A percentile compares a stretch with the other conserved stretches of the same genome.
Evolutionary conservation across 1,140 invertebrate genomes (phyloP).

Genomic region (Tenebrio molitor): DNA sequence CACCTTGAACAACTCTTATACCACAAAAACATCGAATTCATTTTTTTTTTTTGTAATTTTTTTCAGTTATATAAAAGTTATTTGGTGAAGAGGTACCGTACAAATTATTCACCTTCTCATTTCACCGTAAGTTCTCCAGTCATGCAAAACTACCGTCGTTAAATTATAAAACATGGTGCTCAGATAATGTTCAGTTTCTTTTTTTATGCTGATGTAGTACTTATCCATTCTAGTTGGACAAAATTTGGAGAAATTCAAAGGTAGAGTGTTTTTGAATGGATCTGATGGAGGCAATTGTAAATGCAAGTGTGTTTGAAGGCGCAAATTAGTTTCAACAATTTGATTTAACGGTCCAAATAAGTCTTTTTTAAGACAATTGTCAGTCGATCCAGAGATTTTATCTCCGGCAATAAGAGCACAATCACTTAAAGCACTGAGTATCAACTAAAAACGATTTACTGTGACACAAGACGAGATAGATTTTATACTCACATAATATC

Average conservation of each 20-base stretch:
- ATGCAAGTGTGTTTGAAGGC: constrained; percentile 92
- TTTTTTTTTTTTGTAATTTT: no score
- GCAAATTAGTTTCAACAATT: constrained; percentile 91
- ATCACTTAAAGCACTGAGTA: constrained; percentile 76
- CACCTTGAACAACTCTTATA: no score
- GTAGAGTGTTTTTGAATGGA: constrained; percentile 61
- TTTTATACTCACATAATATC: constrained; percentile 69
- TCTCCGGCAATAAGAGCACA: constrained; percentile 65
- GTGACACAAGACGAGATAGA: constrained; percentile 22
- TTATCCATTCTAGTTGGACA: constrained; percentile 55
- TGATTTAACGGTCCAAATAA: constrained; percentile 84
- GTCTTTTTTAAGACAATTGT: constrained; percentile 66
- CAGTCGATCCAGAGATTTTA: constrained; percentile 53
- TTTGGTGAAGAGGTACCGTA: no score
- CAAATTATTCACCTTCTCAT: constrained; percentile 80
- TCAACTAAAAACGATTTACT: constrained; percentile 70
- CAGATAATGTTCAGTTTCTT: constrained; percentile 91
- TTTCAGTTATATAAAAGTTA: not conserved
- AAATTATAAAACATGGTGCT: constrained; percentile 97
- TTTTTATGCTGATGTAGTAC: constrained; percentile 62
- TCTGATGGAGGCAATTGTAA: constrained; percentile 81
- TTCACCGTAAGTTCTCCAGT: constrained; percentile 97
- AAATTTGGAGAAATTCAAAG: constrained; percentile 58
- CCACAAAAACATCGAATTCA: no score
- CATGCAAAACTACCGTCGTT: constrained; percentile 96